Evolutionary conservation across 2,888 invertebrate species (phyloP).

Genomic region (Drosophila hamatofila): DNA sequence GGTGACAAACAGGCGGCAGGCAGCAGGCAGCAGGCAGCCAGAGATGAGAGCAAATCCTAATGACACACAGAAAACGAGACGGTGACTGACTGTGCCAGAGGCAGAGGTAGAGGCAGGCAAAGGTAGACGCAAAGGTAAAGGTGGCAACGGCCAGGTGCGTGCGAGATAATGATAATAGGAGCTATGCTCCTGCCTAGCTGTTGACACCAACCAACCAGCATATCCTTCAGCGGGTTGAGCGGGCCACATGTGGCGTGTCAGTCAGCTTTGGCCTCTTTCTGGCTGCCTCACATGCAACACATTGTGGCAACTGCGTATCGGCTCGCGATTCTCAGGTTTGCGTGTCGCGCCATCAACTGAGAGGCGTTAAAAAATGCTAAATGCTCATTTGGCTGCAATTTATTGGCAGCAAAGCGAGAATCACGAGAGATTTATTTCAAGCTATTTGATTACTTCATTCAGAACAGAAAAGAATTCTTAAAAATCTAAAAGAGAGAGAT

Average conservation of each 20-base stretch:
- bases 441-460: slow-evolving; percentile 8
- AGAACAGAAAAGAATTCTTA: slow-evolving; percentile 3
- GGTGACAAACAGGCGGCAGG: slow-evolving; percentile 57
- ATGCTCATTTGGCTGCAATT: slow-evolving; percentile 69
- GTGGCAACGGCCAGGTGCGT: slow-evolving; percentile 33
- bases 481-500: not conserved
- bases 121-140: slow-evolving; percentile 7
- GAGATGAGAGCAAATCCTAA: slow-evolving; percentile 64
- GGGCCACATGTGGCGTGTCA: slow-evolving; percentile 52
- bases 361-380: slow-evolving; percentile 76
- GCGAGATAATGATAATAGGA: slow-evolving; percentile 74
- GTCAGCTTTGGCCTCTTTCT: slow-evolving; percentile 48
- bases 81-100: slow-evolving; percentile 4
- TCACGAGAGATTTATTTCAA: slow-evolving; percentile 6
- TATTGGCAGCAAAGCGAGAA: slow-evolving; percentile 52
- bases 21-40: slow-evolving; percentile 7
- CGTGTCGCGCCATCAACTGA: slow-evolving; percentile 64
- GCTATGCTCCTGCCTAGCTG: slow-evolving; percentile 25
- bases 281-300: slow-evolving; percentile 50
- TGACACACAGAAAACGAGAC: slow-evolving; percentile 55
- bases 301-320: slow-evolving; percentile 7
- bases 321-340: slow-evolving; percentile 41
- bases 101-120: too few relatives aligned
- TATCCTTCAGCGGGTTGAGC: slow-evolving; percentile 49
- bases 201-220: slow-evolving; percentile 44